Base-by-base conservation (phyloP, 2,113 vertebrate species). In the Halichoeres trimaculatus region DNA sequence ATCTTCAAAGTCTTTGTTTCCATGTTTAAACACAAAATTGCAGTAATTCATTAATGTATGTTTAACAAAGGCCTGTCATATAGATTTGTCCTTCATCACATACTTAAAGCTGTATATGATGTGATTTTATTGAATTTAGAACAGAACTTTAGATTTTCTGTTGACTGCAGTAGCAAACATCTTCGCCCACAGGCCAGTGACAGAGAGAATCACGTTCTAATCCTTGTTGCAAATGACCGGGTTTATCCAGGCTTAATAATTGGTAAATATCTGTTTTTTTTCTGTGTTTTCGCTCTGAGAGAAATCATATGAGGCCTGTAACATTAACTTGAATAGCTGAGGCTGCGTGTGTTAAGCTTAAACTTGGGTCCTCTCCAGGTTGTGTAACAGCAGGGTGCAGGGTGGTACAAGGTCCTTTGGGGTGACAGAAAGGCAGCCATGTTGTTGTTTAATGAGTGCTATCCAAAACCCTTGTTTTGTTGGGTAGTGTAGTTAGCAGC, bases 311-410 rank as follows among this genome's bases (percentile, higher is more conserved):
- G 22, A 45, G 8, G 26, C 36, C 5, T 75, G 45, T 65, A 57
- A 59, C 9, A 16, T 56, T 36, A 59, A 71, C 60, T 20, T 30
- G 11, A 64, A 68, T 47, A 22, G 57, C 69, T 40, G 30, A 12
- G 24, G 55, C 20, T 34, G 61, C 30, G 23, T 38, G 38, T 76
- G 47, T 24, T 4, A 40, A 74, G 68, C 50, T 41, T 43, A 64
- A 23, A 53, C 70, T 70, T 74, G 66, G 64, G 74, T 81, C 53
- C 35, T 72, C 48, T 71, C 30, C 70, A 56, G 20, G 71, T 80
- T 85, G 64, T 54, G 74, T 53, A 74, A 53, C 38, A 50, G 22
- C 58, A 59, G 45, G 56, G 24, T 66, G 35, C 70, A 22, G 20
- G 36, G 24, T 56, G 66, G 20, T 35, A 56, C 36, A 47, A 62